These are phyloP conservation scores for Lingula anatina DNA, from an alignment of 2,888 invertebrate species.

Conservation along the genomic window DNA sequence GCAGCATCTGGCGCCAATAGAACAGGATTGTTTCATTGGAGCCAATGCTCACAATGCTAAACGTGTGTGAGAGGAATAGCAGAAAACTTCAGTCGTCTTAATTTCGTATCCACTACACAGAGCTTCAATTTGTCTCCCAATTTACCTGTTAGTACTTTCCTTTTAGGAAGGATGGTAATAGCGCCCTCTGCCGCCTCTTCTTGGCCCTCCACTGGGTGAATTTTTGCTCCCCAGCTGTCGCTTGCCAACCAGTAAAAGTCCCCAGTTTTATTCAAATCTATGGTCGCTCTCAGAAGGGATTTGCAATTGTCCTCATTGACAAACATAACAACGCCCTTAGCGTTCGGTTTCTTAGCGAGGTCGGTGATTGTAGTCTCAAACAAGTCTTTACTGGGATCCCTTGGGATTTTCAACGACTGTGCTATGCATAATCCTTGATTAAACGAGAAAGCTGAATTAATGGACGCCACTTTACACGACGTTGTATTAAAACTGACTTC, in stretches of 20 bases:
- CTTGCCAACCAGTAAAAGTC: constrained; percentile 45
- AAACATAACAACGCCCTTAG: constrained; percentile 66
- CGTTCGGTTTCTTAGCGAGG: constrained; percentile 59
- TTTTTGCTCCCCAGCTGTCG: constrained; percentile 51
- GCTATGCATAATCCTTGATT: constrained; percentile 59
- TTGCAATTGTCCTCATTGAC: constrained; percentile 67
- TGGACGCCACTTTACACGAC: too few relatives aligned
- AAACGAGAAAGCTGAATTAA: too few relatives aligned
- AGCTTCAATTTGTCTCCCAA: too few relatives aligned
- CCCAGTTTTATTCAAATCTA: constrained; percentile 24
- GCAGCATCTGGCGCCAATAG: too few relatives aligned
- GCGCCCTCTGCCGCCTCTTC: constrained; percentile 46
- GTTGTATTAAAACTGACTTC: too few relatives aligned
- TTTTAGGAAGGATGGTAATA: constrained; percentile 46
- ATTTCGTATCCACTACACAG: too few relatives aligned
- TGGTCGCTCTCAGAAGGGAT: constrained; percentile 34
- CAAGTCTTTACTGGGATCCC: constrained; percentile 59
- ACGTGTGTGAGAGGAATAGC: too few relatives aligned
- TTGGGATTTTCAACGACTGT: constrained; percentile 59
- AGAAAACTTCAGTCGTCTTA: too few relatives aligned
- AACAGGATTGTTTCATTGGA: too few relatives aligned
- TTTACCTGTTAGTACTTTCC: constrained; percentile 35
- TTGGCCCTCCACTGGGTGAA: constrained; percentile 42
- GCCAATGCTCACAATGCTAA: too few relatives aligned
- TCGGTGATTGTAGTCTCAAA: constrained; percentile 61